phyloP scores from a whole-genome alignment of 2,888 invertebrate genomes.

The Pyrgus malvae region DNA sequence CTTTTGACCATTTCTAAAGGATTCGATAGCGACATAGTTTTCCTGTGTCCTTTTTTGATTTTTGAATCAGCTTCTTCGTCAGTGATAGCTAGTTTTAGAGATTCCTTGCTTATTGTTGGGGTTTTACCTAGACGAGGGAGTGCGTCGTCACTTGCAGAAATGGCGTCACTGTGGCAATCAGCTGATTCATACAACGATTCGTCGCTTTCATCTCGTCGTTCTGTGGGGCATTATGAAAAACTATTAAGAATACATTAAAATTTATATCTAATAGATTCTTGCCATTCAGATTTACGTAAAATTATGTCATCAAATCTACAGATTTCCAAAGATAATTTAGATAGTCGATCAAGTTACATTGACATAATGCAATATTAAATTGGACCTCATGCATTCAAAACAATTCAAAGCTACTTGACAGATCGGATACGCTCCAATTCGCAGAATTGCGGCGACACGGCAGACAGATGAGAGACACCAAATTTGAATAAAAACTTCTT shows the following conservation, averaged over 20 bases:
- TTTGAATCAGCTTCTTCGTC: conserved; percentile 69
- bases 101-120: conserved; percentile 73
- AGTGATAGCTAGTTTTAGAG: conserved; percentile 70
- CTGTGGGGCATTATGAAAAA: conserved; percentile 48
- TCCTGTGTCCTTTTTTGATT: conserved; percentile 68
- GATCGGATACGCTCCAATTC: conserved; percentile 15
- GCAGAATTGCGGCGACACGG: conserved; percentile 6
- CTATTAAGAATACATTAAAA: conserved; percentile 7
- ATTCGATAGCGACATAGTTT: conserved; percentile 76
- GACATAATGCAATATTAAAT: conserved; percentile 8
- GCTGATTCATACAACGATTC: conserved; percentile 76
- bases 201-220: conserved; percentile 74
- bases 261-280: conserved; percentile 30
- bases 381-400: conserved; percentile 13
- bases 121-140: conserved; percentile 64
- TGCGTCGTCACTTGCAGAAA: conserved; percentile 72
- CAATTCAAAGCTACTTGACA: conserved; percentile 9
- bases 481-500: neutral
- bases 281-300: no score
- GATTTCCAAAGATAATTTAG: neutral
- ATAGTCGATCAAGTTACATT: neutral
- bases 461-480: neutral
- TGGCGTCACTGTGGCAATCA: conserved; percentile 71
- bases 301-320: no score
- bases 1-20: conserved; percentile 72